Evolutionary conservation across 1,140 invertebrate genomes (phyloP).

Genomic region (Gonioctena quinquepunctata): DNA sequence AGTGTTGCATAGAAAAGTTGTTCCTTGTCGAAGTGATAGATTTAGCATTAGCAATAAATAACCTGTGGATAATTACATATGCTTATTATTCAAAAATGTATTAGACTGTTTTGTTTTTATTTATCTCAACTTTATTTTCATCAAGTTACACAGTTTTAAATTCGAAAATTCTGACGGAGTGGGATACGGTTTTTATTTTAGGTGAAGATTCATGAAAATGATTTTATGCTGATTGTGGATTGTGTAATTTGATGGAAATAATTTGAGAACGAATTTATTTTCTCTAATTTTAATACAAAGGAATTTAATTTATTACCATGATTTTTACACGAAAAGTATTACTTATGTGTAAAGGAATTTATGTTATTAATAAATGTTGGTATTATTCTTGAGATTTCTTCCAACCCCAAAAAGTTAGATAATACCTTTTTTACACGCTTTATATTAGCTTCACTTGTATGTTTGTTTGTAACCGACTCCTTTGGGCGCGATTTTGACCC

Average conservation of each 20-base stretch:
- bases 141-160: background rate
- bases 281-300: conserved; percentile 27
- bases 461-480: too few relatives aligned
- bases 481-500: too few relatives aligned
- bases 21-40: conserved; percentile 28
- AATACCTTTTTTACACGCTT: too few relatives aligned
- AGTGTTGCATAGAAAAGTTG: conserved; percentile 30
- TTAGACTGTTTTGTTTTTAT: conserved; percentile 6
- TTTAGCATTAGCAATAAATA: conserved; percentile 19
- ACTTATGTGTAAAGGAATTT: conserved; percentile 27
- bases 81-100: background rate
- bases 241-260: background rate
- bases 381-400: background rate
- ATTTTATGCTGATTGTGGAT: background rate
- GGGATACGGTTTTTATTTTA: background rate
- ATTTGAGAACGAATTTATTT: background rate
- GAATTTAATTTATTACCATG: conserved; percentile 26
- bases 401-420: background rate
- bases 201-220: background rate
- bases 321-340: conserved; percentile 27
- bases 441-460: too few relatives aligned
- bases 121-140: conserved; percentile 2
- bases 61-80: conserved; percentile 20
- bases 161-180: background rate
- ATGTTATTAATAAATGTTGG: conserved; percentile 40